Evolutionary conservation across 2,888 invertebrate species (phyloP), one percentile per base, ranked within the genome.

Genomic region (Caenorhabditis sinica): DNA sequence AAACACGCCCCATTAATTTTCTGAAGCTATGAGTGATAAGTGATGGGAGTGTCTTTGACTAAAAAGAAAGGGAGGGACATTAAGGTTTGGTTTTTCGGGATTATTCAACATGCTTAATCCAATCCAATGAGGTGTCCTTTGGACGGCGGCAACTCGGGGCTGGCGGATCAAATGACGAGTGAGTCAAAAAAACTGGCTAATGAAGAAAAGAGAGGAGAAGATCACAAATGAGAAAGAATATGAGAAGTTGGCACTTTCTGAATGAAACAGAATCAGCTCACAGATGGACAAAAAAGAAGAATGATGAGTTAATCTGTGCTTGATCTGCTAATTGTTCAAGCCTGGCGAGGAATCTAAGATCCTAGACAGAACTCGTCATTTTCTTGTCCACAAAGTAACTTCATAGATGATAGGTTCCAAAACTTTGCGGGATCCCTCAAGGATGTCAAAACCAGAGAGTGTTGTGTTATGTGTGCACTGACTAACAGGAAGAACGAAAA

Each of bases 131-230:
- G 51, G n/a, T 71, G 79, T 72, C 79, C 72, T 79, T 72, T 53
- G 15, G 20, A 15, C 43, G 43, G 71, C 25, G 23, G 69, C 33
- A 33, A 68, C 76, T 77, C 58, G 68, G 51, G 49, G 58, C 66
- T 53, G 51, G 15, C 28, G 80, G 72, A 72, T 80, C 80, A 72
- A 72, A 80, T 80, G 80, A 80, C 80, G 72, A 72, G 65, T 72
- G 80, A 72, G 65, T 80, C 66, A 66, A 72, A 72, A 61, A 72
- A 68, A 49, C 30, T 77, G 58, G 58, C 33, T 69, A 43, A 69
- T 71, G 68, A 71, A 63, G 69, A 79, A 60, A 40, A 60, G 40
- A 28, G 23, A 51, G 36, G 76, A 60, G 49, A 53, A 68, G 49
- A 77, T 69, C 77, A 69, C 20, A 51, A 40, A 71, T 71, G 72